Percentiles rank a stretch among this genome's conserved stretches.
phyloP scores from a whole-genome alignment of 2,888 invertebrate genomes.

The Amphipoea lucens region DNA sequence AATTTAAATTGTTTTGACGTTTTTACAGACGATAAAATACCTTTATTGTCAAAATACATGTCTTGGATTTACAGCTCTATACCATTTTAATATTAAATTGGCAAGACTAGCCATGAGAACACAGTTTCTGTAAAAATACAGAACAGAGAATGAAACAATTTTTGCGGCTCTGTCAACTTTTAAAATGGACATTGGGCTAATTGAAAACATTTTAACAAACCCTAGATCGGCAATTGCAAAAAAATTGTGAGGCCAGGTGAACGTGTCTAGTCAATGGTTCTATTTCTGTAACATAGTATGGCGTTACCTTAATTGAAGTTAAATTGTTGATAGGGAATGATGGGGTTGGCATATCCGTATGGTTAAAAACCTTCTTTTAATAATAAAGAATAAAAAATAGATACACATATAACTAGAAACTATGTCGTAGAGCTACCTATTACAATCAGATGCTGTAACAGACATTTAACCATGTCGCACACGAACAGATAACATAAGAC shows the following conservation, averaged over 20 bases:
- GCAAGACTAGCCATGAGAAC: too few relatives aligned
- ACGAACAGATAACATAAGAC: background rate
- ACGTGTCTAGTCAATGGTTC: background rate
- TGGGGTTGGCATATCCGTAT: too few relatives aligned
- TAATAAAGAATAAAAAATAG: background rate
- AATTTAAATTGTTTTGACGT: background rate
- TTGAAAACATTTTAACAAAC: background rate
- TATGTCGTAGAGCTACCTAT: background rate
- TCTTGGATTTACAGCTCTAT: background rate
- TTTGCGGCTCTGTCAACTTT: background rate
- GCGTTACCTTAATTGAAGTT: too few relatives aligned
- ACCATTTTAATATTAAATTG: background rate
- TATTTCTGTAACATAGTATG: background rate
- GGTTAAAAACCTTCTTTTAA: background rate
- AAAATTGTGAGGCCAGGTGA: background rate
- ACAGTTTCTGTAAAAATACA: too few relatives aligned
- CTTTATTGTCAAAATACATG: background rate
- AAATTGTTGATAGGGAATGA: background rate
- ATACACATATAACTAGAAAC: too few relatives aligned
- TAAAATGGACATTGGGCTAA: background rate
- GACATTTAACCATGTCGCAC: background rate
- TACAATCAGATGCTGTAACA: background rate
- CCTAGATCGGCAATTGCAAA: background rate
- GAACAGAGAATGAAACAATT: background rate
- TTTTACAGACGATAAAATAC: background rate